Evolutionary conservation across 2,888 invertebrate genomes (phyloP).

Genomic region (Drosophila acutilabella): DNA sequence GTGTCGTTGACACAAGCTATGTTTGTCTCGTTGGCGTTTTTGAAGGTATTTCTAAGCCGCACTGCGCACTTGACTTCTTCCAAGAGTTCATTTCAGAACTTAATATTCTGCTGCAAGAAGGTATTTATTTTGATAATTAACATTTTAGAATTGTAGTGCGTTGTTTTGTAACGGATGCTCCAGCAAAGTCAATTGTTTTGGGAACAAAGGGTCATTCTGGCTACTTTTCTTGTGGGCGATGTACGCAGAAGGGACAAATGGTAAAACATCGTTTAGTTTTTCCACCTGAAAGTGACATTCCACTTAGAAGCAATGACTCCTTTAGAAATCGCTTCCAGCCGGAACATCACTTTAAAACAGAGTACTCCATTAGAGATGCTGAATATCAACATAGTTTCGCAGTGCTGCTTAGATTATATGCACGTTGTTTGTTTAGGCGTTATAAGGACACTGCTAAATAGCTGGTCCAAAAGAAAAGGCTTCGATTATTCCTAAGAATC

Average conservation of each 20-base stretch:
- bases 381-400: background rate
- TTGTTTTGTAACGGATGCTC: conserved; percentile 3
- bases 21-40: background rate
- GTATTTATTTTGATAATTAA: background rate
- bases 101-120: background rate
- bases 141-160: background rate
- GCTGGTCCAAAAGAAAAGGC: background rate
- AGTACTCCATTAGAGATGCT: conserved; percentile 1
- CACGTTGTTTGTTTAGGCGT: conserved; percentile 1
- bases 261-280: conserved; percentile 1
- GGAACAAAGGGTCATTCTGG: conserved; percentile 1
- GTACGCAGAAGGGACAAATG: background rate
- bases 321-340: background rate
- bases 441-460: too few species aligned
- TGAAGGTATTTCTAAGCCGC: background rate
- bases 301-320: background rate
- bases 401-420: conserved; percentile 2
- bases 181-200: background rate
- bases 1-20: background rate
- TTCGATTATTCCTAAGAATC: background rate
- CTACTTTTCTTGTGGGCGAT: background rate
- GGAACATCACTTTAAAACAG: background rate
- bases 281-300: background rate
- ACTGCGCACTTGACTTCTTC: too few species aligned
- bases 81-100: conserved; percentile 1